Evolutionary conservation across 2,797 vertebrate genomes (phyloP).

Genomic region (Percopsis omiscomaycus): DNA sequence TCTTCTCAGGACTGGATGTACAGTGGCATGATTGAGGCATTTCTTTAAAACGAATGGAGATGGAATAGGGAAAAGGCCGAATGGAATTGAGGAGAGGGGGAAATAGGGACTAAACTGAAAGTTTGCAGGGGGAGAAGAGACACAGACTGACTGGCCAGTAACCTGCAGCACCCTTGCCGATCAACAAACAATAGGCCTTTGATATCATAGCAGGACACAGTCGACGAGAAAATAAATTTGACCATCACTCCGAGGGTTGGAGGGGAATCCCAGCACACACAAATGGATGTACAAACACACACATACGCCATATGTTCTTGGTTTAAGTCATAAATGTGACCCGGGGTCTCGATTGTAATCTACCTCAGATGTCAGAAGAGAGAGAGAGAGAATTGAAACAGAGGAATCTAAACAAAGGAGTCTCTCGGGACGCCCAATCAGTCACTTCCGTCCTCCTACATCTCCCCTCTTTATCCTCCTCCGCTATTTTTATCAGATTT

Average conservation of each 20-base stretch:
- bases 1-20: too few relatives aligned
- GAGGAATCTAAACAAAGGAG: constrained; percentile 76
- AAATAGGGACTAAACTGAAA: constrained; percentile 11
- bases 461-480: constrained; percentile 62
- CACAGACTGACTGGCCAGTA: constrained; percentile 62
- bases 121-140: neutral
- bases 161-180: constrained; percentile 77
- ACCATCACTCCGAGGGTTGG: constrained; percentile 69
- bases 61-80: neutral
- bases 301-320: constrained; percentile 70
- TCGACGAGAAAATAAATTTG: constrained; percentile 82
- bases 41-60: neutral
- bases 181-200: constrained; percentile 81
- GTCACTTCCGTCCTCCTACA: constrained; percentile 78
- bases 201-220: constrained; percentile 81
- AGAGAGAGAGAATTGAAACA: constrained; percentile 55
- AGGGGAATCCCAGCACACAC: constrained; percentile 75
- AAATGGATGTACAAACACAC: constrained; percentile 53
- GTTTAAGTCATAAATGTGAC: constrained; percentile 78
- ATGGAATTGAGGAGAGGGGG: neutral
- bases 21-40: too few relatives aligned
- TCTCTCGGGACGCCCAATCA: constrained; percentile 73
- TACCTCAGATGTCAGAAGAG: constrained; percentile 75
- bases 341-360: constrained; percentile 74
- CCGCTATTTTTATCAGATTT: constrained; percentile 64